These are phyloP conservation scores for Thelaira solivaga DNA, from an alignment of 2,888 invertebrate genomes.

Conservation along the genomic window DNA sequence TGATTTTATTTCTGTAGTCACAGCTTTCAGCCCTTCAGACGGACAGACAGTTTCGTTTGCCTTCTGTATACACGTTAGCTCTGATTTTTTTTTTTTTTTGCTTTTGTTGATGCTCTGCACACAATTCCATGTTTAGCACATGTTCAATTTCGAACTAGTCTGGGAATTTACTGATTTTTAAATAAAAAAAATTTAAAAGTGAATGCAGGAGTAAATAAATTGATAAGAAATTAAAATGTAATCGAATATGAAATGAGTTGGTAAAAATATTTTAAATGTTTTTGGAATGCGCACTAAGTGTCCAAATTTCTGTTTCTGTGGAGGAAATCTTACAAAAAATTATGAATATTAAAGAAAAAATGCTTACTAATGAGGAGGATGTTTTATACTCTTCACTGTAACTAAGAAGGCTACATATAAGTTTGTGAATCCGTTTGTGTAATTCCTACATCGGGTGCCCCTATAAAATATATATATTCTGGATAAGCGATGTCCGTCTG, in stretches of 20 bases:
- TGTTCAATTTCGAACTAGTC: constrained; percentile 51
- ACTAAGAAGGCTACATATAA: no score
- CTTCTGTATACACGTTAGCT: constrained; percentile 38
- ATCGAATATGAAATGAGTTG: constrained; percentile 21
- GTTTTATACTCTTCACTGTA: no score
- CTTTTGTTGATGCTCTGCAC: neutral
- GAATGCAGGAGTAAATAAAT: neutral
- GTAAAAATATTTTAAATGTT: neutral
- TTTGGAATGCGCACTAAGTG: neutral
- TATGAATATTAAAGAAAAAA: no score
- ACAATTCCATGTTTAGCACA: constrained; percentile 55
- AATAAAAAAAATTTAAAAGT: neutral
- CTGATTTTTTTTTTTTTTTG: constrained; percentile 10
- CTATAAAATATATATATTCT: no score
- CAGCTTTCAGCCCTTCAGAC: constrained; percentile 11
- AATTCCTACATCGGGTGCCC: no score
- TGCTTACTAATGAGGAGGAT: no score
- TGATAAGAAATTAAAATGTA: neutral
- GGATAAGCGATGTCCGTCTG: no score
- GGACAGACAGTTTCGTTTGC: constrained; percentile 36
- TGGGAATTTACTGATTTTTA: constrained; percentile 42
- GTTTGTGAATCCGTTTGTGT: no score
- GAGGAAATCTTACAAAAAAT: no score
- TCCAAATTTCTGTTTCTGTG: neutral
- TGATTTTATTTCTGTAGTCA: neutral